Conservation (phyloP, 2,113 vertebrate genomes). For the Phaethon lepturus region DNA sequence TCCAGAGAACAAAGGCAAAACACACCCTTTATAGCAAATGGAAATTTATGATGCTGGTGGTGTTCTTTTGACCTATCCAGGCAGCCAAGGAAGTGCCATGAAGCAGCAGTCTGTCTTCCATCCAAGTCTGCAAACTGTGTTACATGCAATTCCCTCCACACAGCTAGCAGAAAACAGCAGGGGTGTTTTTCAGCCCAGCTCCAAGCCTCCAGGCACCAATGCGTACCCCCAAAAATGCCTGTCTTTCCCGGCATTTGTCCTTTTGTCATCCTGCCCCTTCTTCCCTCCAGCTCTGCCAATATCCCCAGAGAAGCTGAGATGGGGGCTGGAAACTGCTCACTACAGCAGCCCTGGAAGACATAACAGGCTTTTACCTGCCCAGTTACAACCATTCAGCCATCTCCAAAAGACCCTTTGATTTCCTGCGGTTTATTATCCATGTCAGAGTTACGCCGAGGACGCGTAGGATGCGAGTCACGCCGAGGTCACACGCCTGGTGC, state of each 20-base stretch:
- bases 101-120: not conserved
- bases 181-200: not conserved
- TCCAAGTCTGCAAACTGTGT: no score
- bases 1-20: not conserved
- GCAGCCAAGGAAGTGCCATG: not conserved
- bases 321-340: not conserved
- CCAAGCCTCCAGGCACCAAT: not conserved
- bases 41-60: not conserved
- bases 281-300: not conserved
- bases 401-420: not conserved
- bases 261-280: not conserved
- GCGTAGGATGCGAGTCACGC: not conserved
- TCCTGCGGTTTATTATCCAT: not conserved
- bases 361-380: not conserved
- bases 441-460: not conserved
- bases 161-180: not conserved
- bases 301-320: not conserved
- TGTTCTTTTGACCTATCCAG: not conserved
- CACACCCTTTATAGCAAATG: not conserved
- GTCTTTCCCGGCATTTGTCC: not conserved
- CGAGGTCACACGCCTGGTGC: not conserved
- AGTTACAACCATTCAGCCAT: not conserved
- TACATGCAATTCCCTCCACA: not conserved
- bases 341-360: not conserved
- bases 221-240: fast-evolving